phyloP scores from a whole-genome alignment of 2,797 vertebrate genomes.

The Squalus acanthias region DNA sequence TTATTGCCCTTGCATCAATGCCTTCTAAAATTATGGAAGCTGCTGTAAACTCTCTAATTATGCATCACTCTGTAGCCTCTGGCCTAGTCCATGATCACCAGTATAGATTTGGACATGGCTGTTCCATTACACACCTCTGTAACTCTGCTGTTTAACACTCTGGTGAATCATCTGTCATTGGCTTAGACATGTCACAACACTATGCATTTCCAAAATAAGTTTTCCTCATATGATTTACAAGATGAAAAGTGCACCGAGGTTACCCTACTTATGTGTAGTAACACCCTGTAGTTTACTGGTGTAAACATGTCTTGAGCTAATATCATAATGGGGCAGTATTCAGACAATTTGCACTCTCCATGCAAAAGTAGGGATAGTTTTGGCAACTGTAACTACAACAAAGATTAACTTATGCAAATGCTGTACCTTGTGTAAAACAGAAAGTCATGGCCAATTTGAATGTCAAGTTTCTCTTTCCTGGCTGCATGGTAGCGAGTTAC shows the following conservation, averaged over 20 bases:
- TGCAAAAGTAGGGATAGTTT: constrained; percentile 49
- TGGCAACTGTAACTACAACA: constrained; percentile 73
- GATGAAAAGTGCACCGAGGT: background rate
- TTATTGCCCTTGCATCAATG: background rate
- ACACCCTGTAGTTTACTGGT: background rate
- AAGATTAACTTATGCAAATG: constrained; percentile 45
- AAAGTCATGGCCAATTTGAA: constrained; percentile 38
- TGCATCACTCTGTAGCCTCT: background rate
- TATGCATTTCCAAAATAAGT: background rate
- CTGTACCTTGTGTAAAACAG: constrained; percentile 48
- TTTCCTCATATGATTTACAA: background rate
- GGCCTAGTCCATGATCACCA: background rate
- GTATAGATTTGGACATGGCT: background rate
- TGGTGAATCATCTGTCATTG: background rate
- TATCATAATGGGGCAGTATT: background rate
- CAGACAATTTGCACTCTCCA: background rate
- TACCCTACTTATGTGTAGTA: background rate
- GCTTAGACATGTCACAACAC: background rate
- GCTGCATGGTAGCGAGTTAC: constrained; percentile 37
- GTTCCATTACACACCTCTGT: background rate
- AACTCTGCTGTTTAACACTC: background rate
- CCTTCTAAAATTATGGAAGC: background rate
- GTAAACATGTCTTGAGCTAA: background rate
- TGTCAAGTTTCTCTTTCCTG: constrained; percentile 38
- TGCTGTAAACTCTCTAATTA: background rate